A percentile compares a stretch with the other conserved stretches of the same genome.
Evolutionary conservation across 2,888 invertebrate genomes (phyloP).

Genomic region (Lottia scabra): DNA sequence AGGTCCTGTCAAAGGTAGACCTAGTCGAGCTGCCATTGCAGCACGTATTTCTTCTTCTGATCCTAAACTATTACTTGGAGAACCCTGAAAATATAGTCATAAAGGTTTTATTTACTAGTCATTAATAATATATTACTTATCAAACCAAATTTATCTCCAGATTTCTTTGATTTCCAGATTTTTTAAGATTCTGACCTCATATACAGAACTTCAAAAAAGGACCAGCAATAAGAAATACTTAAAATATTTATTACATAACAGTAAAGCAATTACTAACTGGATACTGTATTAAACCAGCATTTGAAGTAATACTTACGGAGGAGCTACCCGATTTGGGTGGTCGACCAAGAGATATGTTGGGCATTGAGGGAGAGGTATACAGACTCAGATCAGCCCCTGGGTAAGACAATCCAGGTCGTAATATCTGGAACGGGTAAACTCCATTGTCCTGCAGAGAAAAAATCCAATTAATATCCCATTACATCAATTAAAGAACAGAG

Average conservation of each 20-base stretch:
- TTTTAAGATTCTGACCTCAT: too few relatives aligned
- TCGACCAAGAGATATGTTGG: slow-evolving; percentile 93
- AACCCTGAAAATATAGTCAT: slow-evolving; percentile 36
- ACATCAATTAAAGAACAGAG: too few relatives aligned
- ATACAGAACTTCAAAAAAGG: too few relatives aligned
- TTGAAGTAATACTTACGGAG: slow-evolving; percentile 63
- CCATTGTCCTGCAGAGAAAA: slow-evolving; percentile 43
- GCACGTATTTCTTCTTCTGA: slow-evolving; percentile 85
- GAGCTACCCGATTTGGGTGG: slow-evolving; percentile 73
- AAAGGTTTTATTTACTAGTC: too few relatives aligned
- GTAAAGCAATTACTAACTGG: too few relatives aligned
- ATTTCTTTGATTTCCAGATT: too few relatives aligned
- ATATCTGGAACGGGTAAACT: slow-evolving; percentile 49
- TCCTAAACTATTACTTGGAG: slow-evolving; percentile 39
- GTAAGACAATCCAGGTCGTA: slow-evolving; percentile 51
- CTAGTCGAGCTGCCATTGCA: slow-evolving; percentile 77
- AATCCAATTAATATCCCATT: neutral
- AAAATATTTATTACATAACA: too few relatives aligned
- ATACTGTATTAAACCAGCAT: too few relatives aligned
- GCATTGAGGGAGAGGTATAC: slow-evolving; percentile 96
- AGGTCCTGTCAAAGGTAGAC: slow-evolving; percentile 77
- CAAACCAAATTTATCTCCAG: too few relatives aligned
- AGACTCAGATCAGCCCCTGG: slow-evolving; percentile 71
- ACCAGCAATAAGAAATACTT: too few relatives aligned
- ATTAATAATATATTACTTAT: too few relatives aligned